Base-by-base conservation (phyloP, 2,797 vertebrate genomes). In the Poeciliopsis gracilis region DNA sequence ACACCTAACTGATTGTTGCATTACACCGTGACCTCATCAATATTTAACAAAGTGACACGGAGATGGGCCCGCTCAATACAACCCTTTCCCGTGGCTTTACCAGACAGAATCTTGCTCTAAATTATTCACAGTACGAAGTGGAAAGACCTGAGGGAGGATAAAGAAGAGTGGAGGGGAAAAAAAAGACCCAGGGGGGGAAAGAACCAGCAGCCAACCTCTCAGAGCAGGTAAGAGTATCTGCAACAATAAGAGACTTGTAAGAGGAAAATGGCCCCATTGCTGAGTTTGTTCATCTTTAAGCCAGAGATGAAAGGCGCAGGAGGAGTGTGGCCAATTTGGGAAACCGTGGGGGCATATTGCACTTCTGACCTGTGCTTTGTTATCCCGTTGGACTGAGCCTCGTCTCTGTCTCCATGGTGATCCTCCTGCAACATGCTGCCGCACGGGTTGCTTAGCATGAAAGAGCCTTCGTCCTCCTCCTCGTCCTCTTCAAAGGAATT, bases 291-390 rank as follows among this genome's bases (percentile, higher is more conserved):
- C 38, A n/a, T 75, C 63, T 78, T 85, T 76, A 72, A 78, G 80
- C 78, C 73, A 49, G 46, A 59, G 46, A 83, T 80, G 61, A 73
- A 84, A 83, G 80, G 82, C 61, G 7, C 13, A 1, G 70, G 47
- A 74, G 53, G 38, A 72, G 76, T 76, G 72, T 0, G 4, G 74
- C 36, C 61, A 75, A 73, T 86, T 84, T 83, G 77, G 20, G 51
- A 73, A 70, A 74, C 51, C 6, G 67, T 30, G 47, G 75, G 67
- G 77, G 70, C 46, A 38, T 30, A 73, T 63, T 71, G 78, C 76
- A 57, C 76, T 9, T 46, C 96, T 92, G 95, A 99, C 98, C 98
- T 98, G 94, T 97, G 96, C 59, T 96, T 97, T 87, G 95, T 95
- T 92, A 97, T 95, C 87, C 98, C 97, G 0, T 97, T 98, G 88